Base-by-base conservation (phyloP, 2,888 invertebrate species). In the Dryobotodes eremita region DNA sequence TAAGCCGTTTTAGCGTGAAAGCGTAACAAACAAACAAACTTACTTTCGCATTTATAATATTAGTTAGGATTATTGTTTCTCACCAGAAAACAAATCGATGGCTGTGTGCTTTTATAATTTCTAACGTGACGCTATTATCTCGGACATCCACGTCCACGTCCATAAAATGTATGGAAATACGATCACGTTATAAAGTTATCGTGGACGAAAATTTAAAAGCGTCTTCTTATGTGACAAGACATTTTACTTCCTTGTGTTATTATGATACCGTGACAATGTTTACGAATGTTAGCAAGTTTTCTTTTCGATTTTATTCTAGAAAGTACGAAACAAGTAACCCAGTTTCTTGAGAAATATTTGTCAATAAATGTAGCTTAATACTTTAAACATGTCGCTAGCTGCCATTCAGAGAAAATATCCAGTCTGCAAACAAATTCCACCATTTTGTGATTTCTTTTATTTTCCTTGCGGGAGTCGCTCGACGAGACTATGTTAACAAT, bases 401-500 rank as follows among this genome's bases (percentile, higher is more conserved):
- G 59, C 79, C 61, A 64, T 74, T 72, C 66, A 75, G 31, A 75
- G 68, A 64, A 59, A 75, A 70, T 75, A 82, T 79, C 70, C 53
- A 70, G 42, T 64, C 61, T 53, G 59, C 77, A 66, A 75, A 86
- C 62, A 71, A 86, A 84, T 77, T 78, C 70, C 82, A 66, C 70
- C 65, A 59, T 80, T 84, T 53, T 59, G 79, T 62, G 69, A 72
- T 87, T 61, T 70, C 46, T 71, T 73, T 75, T 80, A 77, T 83
- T 80, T 79, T 82, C 71, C 65, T 70, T 72, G 61, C 50, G 73
- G 75, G 62, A 65, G 65, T 72, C 69, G 57, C 64, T 66, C 3
- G 53, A 42, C 55, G 55, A 79, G 78, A 81, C 75, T 68, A 77
- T 79, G 65, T 83, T 64, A 73, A 79, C 86, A 76, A 83, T 83